Conservation (phyloP, 1,140 invertebrate species). For the Drosophila sp. region DNA sequence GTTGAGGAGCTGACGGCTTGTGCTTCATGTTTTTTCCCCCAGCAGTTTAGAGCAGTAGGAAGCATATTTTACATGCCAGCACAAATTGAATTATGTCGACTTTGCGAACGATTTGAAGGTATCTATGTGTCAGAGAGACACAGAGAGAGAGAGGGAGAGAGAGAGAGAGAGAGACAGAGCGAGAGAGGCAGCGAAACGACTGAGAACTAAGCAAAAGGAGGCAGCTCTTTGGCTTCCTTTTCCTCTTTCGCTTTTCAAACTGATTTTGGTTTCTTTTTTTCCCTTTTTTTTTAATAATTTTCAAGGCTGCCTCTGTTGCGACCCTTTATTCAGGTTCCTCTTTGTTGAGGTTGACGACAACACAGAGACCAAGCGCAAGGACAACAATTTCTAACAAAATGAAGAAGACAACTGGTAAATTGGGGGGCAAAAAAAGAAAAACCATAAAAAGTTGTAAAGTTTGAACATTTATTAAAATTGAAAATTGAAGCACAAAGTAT, state of each 20-base stretch:
- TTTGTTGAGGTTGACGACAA: slow-evolving; percentile 17
- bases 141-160: background rate
- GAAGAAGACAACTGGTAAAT: background rate
- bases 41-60: background rate
- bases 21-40: background rate
- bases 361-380: slow-evolving; percentile 1
- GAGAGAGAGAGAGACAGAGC: background rate
- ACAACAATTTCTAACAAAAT: slow-evolving; percentile 2
- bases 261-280: slow-evolving; percentile 2
- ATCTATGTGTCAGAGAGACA: background rate
- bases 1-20: slow-evolving; percentile 1
- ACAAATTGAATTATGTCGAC: slow-evolving; percentile 23
- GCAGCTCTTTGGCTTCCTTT: slow-evolving; percentile 17
- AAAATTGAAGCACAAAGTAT: background rate
- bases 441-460: slow-evolving; percentile 1
- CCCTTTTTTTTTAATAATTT: slow-evolving; percentile 8
- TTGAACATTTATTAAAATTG: slow-evolving; percentile 9
- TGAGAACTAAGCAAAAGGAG: background rate
- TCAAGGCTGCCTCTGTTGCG: slow-evolving; percentile 3
- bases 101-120: slow-evolving; percentile 11
- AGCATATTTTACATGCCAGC: slow-evolving; percentile 19
- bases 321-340: slow-evolving; percentile 16
- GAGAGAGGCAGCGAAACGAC: too few relatives aligned
- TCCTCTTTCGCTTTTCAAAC: slow-evolving; percentile 8
- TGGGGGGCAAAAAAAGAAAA: background rate